Base-by-base conservation (phyloP, 2,888 invertebrate species). In the Ophraella communa region DNA sequence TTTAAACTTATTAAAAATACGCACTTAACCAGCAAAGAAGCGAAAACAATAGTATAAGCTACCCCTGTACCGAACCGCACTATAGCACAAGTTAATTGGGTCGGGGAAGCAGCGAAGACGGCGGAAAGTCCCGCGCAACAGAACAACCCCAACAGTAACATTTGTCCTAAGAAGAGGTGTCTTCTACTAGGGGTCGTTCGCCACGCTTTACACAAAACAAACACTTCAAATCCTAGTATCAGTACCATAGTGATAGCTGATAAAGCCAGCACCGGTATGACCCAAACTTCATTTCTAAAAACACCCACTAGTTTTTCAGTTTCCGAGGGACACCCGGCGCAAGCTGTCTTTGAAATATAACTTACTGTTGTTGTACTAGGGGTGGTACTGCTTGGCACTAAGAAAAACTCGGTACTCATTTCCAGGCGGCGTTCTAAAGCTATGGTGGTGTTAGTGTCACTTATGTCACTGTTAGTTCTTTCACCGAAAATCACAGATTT, bases 1-100 rank as follows among this genome's bases (percentile, higher is more conserved):
- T 96, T 95, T 67, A 96, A 87, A 78, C 95, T 95, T 72, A 96
- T 89, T 66, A 96, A 87, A 81, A 96, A 96, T 72, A 96, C 94
- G 82, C 95, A 93, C 84, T 97, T 96, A 70, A 96, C 96, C 74
- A 97, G 87, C 54, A 97, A 86, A 0, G 96, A 92, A 42, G 95
- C 93, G 82, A 96, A 96, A 65, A 95, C 92, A 62, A 96, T 86
- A 57, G 94, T 91, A 74, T 93, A 92, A 7, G 94, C 87, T 14
- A 92, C 88, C 56, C 95, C 95, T 45, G 92, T 90, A 44, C 92
- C 93, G 74, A 94, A 90, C 56, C 94, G 87, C 68, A 93, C 89
- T 21, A 92, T 88, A 56, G 92, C 93, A 77, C 95, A 95, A 18
- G 93, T 91, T 62, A 93, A 85, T 56, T 89, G 85, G 55, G 91